These are phyloP conservation scores for Chironomus striatipennis DNA, from an alignment of 1,140 invertebrate species.

Conservation along the genomic window DNA sequence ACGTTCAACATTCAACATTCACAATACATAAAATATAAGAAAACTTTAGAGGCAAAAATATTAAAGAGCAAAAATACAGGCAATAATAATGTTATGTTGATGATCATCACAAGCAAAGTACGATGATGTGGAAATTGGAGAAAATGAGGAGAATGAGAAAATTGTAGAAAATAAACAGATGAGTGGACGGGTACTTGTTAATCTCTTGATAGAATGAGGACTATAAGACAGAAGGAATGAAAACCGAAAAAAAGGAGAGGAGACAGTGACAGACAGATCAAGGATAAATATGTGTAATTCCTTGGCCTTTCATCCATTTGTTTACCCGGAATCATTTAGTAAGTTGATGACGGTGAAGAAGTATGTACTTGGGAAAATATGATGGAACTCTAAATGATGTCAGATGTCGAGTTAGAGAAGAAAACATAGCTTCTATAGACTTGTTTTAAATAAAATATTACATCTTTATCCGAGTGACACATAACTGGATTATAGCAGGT, in stretches of 20 bases:
- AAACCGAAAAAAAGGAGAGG: not conserved
- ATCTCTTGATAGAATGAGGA: too few relatives aligned
- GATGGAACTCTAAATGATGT: conserved; percentile 27
- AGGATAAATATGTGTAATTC: not conserved
- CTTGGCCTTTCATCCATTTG: not conserved
- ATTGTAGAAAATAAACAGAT: not conserved
- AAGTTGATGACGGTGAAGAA: not conserved
- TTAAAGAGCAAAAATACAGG: too few relatives aligned
- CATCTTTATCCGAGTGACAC: too few relatives aligned
- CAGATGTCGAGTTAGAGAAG: conserved; percentile 36
- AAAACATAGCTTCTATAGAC: conserved; percentile 38
- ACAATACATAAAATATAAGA: too few relatives aligned
- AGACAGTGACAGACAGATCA: not conserved
- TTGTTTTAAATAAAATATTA: conserved; percentile 23
- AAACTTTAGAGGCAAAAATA: too few relatives aligned
- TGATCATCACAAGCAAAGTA: not conserved
- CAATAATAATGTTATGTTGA: too few relatives aligned
- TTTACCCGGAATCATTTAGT: not conserved
- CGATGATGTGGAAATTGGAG: not conserved
- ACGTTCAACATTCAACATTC: too few relatives aligned
- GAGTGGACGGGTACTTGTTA: not conserved
- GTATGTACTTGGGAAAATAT: conserved; percentile 24
- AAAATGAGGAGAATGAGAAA: not conserved
- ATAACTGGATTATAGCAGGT: too few relatives aligned
- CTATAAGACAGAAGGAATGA: not conserved